Percentiles rank a stretch among this genome's conserved stretches.
Conservation (phyloP, 2,797 vertebrate genomes). For the Philypnodon macrostomus region DNA sequence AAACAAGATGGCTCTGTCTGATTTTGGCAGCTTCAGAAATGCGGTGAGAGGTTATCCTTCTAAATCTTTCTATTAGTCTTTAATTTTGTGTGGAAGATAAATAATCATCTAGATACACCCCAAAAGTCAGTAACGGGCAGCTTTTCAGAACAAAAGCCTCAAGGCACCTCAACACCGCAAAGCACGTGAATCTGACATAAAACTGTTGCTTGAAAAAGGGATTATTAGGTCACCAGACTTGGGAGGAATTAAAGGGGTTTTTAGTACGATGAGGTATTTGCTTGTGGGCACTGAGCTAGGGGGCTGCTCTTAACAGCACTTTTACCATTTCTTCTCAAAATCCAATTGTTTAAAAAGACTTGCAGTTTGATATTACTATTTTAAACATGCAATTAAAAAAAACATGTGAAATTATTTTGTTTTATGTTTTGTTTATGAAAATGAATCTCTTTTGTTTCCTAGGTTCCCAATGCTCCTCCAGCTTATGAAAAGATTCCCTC, state of each 20-base stretch:
- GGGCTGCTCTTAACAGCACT: slow-evolving; percentile 1
- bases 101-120: no score
- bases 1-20: slow-evolving; percentile 82
- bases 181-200: slow-evolving; percentile 51
- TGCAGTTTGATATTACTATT: no score
- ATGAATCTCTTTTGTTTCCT: no score
- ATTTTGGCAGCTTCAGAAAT: slow-evolving; percentile 74
- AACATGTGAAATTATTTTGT: no score
- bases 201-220: slow-evolving; percentile 39
- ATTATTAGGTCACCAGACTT: slow-evolving; percentile 63
- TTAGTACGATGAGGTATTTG: slow-evolving; percentile 12
- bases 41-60: slow-evolving; percentile 72
- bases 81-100: no score
- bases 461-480: slow-evolving; percentile 91
- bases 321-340: no score
- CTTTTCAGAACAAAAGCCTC: slow-evolving; percentile 29
- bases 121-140: slow-evolving; percentile 3
- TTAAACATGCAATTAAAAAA: no score
- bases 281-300: slow-evolving; percentile 1
- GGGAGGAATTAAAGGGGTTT: slow-evolving; percentile 34
- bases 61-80: background rate
- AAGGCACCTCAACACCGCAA: slow-evolving; percentile 14
- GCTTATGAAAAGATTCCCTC: slow-evolving; percentile 87
- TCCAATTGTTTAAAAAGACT: no score
- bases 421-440: no score